phyloP scores from a whole-genome alignment of 2,113 vertebrate species.

The Lutjanus erythropterus region DNA sequence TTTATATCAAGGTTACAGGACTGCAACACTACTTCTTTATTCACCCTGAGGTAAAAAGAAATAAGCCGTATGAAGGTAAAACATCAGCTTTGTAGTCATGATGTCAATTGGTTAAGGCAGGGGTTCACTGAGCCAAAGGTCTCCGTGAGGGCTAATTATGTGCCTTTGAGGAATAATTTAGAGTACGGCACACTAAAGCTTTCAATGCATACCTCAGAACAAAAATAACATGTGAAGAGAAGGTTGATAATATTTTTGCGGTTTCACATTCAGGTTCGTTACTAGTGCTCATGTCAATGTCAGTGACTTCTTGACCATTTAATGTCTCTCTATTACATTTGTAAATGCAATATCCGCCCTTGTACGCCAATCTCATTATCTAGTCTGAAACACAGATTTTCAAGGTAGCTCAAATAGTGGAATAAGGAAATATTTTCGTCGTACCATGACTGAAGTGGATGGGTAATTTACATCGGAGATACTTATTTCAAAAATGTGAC shows the following conservation, averaged over 20 bases:
- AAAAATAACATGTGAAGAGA: constrained; percentile 53
- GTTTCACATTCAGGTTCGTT: constrained; percentile 61
- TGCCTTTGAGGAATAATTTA: constrained; percentile 62
- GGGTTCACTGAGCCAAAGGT: constrained; percentile 62
- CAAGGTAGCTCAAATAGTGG: neutral
- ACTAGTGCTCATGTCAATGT: constrained; percentile 65
- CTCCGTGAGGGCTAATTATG: constrained; percentile 67
- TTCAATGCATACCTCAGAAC: constrained; percentile 22
- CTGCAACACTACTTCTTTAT: constrained; percentile 40
- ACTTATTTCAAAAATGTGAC: neutral
- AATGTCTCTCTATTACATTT: constrained; percentile 47
- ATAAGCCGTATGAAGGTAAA: constrained; percentile 51
- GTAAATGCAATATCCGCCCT: constrained; percentile 38
- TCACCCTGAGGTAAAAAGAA: constrained; percentile 65
- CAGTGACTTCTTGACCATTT: constrained; percentile 62
- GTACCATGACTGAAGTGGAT: neutral
- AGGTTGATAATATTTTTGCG: constrained; percentile 30
- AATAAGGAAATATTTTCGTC: neutral
- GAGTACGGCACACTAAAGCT: constrained; percentile 32
- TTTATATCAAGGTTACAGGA: constrained; percentile 63
- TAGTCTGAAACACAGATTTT: constrained; percentile 24
- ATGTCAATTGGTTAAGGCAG: constrained; percentile 60
- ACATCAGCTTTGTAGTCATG: constrained; percentile 47
- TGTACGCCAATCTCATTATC: constrained; percentile 39
- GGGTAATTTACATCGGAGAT: neutral